Evolutionary conservation across 64 coral and sea anemone genomes (phyloP).

Genomic region (Catalaphyllia jardinei): DNA sequence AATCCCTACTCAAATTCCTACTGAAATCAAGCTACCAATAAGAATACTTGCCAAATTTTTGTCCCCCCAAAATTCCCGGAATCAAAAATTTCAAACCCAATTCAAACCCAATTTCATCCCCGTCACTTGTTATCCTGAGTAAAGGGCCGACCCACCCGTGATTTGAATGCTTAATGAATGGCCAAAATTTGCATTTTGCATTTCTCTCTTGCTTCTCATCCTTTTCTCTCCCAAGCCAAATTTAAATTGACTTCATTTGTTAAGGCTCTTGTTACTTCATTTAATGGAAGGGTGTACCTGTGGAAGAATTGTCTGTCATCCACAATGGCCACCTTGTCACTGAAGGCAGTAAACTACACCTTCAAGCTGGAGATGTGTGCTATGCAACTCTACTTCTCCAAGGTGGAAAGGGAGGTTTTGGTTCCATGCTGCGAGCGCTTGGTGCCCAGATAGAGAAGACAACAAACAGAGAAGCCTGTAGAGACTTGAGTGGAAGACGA

Average conservation of each 20-base stretch:
- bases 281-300: constrained; percentile 15
- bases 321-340: constrained; percentile 45
- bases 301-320: constrained; percentile 44
- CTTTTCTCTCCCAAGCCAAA: neutral
- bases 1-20: no score
- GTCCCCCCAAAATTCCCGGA: no score
- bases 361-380: constrained; percentile 67
- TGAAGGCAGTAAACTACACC: neutral
- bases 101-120: no score
- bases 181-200: no score
- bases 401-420: constrained; percentile 97
- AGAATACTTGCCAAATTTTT: no score
- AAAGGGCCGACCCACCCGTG: no score
- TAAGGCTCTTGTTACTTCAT: neutral
- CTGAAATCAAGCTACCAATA: no score
- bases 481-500: constrained; percentile 94
- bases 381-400: constrained; percentile 43
- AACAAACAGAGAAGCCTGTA: constrained; percentile 96
- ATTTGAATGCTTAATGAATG: no score
- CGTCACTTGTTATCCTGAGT: no score
- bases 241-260: neutral
- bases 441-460: constrained; percentile 99
- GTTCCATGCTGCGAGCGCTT: constrained; percentile 96
- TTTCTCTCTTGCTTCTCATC: no score
- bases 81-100: no score